Percentiles rank a stretch among this genome's conserved stretches.
Evolutionary conservation across 1,140 invertebrate species (phyloP).

Genomic region (Bathynomus jamesi): DNA sequence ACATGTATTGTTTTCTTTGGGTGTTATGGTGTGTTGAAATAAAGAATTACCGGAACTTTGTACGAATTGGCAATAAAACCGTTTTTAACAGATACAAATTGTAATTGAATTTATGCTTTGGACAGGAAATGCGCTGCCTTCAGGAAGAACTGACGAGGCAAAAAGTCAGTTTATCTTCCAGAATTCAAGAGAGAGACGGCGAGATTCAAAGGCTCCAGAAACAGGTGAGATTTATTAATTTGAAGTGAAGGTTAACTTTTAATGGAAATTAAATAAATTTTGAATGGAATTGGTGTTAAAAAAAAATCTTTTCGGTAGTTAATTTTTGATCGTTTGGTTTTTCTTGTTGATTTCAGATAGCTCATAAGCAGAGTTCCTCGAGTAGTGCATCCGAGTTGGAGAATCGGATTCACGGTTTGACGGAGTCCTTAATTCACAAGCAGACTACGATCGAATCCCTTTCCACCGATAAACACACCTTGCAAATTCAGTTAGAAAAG

Average conservation of each 20-base stretch:
- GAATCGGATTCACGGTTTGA: conserved; percentile 58
- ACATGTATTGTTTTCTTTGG: no score
- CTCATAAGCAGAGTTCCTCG: conserved; percentile 39
- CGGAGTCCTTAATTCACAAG: conserved; percentile 70
- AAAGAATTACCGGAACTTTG: background rate
- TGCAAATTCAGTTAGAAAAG: conserved; percentile 67
- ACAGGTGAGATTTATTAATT: conserved; percentile 46
- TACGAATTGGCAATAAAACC: background rate
- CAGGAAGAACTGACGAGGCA: conserved; percentile 54
- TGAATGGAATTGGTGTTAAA: no score
- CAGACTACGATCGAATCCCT: conserved; percentile 66
- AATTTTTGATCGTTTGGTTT: no score
- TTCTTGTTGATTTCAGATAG: conserved; percentile 21
- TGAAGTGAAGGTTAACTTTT: no score
- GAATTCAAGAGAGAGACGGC: conserved; percentile 53
- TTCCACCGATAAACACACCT: conserved; percentile 69
- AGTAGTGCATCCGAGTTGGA: conserved; percentile 57
- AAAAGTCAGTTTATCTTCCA: conserved; percentile 47
- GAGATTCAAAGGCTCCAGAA: conserved; percentile 55
- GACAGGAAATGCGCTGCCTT: conserved; percentile 50
- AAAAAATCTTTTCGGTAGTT: no score
- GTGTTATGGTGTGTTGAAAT: no score
- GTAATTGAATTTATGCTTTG: conserved; percentile 33
- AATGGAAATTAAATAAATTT: no score
- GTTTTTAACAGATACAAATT: no score